Evolutionary conservation across 1,140 invertebrate species (phyloP).

Genomic region (Wasmannia auropunctata): DNA sequence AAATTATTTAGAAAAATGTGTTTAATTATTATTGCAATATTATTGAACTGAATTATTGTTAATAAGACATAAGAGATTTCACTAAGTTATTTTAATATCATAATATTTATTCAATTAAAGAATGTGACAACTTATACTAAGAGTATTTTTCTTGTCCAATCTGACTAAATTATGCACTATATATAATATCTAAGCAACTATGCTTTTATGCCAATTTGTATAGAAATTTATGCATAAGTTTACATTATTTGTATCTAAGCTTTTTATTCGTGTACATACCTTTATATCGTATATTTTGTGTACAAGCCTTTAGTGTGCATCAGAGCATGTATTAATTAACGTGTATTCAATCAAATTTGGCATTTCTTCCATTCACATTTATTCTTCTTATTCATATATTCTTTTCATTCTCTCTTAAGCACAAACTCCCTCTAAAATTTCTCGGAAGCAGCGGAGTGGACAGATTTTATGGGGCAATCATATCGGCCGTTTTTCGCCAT

Average conservation of each 20-base stretch:
- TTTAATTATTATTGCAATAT: neutral
- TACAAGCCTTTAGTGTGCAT: slow-evolving; percentile 12
- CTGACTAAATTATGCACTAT: neutral
- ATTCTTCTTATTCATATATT: neutral
- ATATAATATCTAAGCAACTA: neutral
- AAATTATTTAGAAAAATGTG: neutral
- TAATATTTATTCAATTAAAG: neutral
- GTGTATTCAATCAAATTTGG: slow-evolving; percentile 42
- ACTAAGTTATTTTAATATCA: neutral
- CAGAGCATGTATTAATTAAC: neutral
- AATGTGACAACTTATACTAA: neutral
- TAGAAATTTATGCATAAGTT: slow-evolving; percentile 20
- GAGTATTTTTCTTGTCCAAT: neutral
- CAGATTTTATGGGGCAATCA: slow-evolving; percentile 76
- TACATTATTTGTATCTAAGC: neutral
- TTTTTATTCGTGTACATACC: neutral
- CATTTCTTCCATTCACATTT: slow-evolving; percentile 28
- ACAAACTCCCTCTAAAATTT: slow-evolving; percentile 70
- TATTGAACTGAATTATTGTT: too few species aligned
- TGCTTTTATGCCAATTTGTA: slow-evolving; percentile 17
- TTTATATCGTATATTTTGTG: neutral
- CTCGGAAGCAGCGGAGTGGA: slow-evolving; percentile 80
- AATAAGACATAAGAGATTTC: neutral
- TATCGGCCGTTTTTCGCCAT: slow-evolving; percentile 71
- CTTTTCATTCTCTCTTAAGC: slow-evolving; percentile 63